Evolutionary conservation across 2,888 invertebrate species (phyloP).

Genomic region (Tenthredo scrophulariae): DNA sequence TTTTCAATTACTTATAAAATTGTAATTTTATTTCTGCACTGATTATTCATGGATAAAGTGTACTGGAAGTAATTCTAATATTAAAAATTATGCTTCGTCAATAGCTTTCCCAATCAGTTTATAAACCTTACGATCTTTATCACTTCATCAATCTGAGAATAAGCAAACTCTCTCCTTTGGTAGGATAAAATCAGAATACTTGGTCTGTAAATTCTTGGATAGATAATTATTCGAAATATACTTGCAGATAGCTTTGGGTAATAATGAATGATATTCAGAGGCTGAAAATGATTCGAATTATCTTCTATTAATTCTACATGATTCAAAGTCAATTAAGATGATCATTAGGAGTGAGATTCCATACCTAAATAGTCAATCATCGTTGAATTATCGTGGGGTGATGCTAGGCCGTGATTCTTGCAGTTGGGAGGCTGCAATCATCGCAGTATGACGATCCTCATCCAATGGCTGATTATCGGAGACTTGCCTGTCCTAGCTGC

Average conservation of each 20-base stretch:
- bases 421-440: constrained; percentile 66
- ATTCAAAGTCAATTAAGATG: constrained; percentile 49
- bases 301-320: background rate
- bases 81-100: constrained; percentile 1
- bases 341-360: constrained; percentile 52
- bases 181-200: background rate
- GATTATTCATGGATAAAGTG: constrained; percentile 3
- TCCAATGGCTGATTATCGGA: constrained; percentile 72
- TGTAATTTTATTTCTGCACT: constrained; percentile 15
- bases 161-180: background rate
- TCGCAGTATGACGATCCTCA: constrained; percentile 62
- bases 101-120: background rate
- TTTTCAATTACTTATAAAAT: background rate
- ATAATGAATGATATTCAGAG: background rate
- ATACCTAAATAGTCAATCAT: constrained; percentile 34
- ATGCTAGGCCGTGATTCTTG: constrained; percentile 67
- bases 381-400: constrained; percentile 56
- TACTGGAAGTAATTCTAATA: background rate
- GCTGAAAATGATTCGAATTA: background rate
- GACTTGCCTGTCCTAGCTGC: constrained; percentile 75
- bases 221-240: background rate
- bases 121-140: background rate
- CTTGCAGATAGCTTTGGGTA: background rate
- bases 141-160: background rate
- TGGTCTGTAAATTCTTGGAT: background rate